phyloP scores from a whole-genome alignment of 1,140 invertebrate species.

The Dolichoris vasculosae region DNA sequence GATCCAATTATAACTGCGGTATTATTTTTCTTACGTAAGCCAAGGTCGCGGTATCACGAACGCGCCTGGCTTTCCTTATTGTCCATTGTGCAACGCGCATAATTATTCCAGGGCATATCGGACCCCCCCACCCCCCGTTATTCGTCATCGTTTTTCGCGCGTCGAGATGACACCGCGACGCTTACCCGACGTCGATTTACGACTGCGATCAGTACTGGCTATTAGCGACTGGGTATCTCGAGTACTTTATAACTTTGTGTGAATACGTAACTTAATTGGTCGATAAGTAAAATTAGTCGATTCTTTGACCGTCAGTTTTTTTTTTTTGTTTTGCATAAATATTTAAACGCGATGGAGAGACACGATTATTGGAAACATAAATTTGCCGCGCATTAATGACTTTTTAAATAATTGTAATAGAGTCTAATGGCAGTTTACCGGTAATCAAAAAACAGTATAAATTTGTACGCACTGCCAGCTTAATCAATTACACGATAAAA shows the following conservation, averaged over 20 bases:
- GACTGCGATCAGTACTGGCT: not conserved
- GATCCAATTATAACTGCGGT: conserved; percentile 49
- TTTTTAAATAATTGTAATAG: not conserved
- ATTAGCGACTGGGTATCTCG: not conserved
- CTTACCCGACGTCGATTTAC: not conserved
- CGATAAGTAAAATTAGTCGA: not conserved
- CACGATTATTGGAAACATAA: not conserved
- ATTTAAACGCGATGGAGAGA: no score
- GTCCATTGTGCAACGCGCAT: conserved; percentile 27
- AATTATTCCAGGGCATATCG: conserved; percentile 11
- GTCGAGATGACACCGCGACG: no score
- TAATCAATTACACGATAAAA: conserved; percentile 16
- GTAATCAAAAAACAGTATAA: not conserved
- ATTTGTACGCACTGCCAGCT: not conserved
- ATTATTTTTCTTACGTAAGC: conserved; percentile 47
- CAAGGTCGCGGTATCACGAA: conserved; percentile 42
- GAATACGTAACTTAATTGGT: not conserved
- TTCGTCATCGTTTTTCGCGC: not conserved
- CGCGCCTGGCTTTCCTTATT: conserved; percentile 34
- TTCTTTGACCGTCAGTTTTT: no score
- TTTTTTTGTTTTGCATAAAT: no score
- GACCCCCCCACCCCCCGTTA: not conserved
- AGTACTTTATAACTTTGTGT: not conserved
- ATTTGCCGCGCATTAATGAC: not conserved
- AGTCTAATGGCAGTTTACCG: not conserved